Conservation (phyloP, 2,797 vertebrate genomes). For the Vireo griseus region DNA sequence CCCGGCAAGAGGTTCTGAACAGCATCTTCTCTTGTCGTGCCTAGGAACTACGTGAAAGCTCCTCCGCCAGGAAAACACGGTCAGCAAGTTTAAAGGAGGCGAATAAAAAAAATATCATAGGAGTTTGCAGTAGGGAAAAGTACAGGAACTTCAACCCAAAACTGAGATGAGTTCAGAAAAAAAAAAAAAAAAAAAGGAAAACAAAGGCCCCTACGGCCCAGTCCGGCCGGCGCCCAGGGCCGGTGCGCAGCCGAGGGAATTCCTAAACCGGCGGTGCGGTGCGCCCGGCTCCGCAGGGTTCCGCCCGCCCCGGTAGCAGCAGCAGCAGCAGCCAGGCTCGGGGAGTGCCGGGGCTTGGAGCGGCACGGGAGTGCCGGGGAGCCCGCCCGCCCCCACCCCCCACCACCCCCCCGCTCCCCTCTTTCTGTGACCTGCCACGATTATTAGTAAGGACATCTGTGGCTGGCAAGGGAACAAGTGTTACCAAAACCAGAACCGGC, state of each 20-base stretch:
- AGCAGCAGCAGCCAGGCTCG: not conserved
- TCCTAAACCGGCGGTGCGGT: not conserved
- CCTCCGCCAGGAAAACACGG: not conserved
- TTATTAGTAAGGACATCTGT: slow-evolving; percentile 74
- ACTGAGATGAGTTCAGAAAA: not conserved
- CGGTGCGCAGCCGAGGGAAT: not conserved
- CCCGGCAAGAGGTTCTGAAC: not conserved
- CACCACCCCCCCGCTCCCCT: not conserved
- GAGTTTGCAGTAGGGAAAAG: not conserved
- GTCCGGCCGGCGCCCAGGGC: too few relatives aligned
- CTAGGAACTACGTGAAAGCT: not conserved
- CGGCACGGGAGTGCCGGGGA: not conserved
- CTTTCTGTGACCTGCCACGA: slow-evolving; percentile 74
- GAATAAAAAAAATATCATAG: not conserved
- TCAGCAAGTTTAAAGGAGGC: not conserved
- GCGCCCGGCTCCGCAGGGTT: not conserved
- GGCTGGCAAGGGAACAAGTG: slow-evolving; percentile 70
- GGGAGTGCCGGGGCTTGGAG: not conserved
- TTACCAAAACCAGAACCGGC: slow-evolving; percentile 71
- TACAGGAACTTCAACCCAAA: not conserved
- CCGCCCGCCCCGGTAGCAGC: not conserved
- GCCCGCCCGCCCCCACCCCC: not conserved
- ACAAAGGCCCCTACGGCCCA: not conserved
- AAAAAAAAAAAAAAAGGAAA: not conserved
- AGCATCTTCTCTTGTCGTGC: not conserved